Conservation (phyloP, 2,888 invertebrate species). For the Phalera bucephala region DNA sequence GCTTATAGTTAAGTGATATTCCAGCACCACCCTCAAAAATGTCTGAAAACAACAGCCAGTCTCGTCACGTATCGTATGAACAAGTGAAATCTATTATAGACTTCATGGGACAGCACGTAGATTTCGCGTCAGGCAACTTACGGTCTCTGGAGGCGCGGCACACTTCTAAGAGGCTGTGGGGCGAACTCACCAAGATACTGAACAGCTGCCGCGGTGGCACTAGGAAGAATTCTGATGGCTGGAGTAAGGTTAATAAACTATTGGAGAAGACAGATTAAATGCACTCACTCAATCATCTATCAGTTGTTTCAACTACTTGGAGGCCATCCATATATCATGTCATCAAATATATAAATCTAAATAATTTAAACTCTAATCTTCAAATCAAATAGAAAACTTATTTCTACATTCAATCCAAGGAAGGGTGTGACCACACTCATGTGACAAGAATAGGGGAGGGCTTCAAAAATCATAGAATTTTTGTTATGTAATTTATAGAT, state of each 20-base stretch:
- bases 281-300: too few species aligned
- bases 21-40: conserved; percentile 22
- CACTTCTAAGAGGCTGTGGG: conserved; percentile 56
- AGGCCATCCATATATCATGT: too few species aligned
- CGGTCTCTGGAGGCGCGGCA: conserved; percentile 55
- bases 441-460: too few species aligned
- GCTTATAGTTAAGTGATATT: too few species aligned
- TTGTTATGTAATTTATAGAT: too few species aligned
- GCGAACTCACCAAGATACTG: conserved; percentile 49
- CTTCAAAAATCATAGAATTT: too few species aligned
- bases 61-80: conserved; percentile 52
- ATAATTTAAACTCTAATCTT: too few species aligned
- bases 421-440: too few species aligned
- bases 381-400: too few species aligned
- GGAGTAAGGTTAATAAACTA: conserved; percentile 56
- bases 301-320: too few species aligned
- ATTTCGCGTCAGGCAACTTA: conserved; percentile 55
- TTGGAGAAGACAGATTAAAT: not conserved
- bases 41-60: conserved; percentile 29
- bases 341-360: too few species aligned
- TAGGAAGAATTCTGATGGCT: conserved; percentile 53
- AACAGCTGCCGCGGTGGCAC: conserved; percentile 49
- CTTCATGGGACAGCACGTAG: conserved; percentile 61
- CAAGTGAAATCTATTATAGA: conserved; percentile 60
- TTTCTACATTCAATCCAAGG: too few species aligned